Conservation (phyloP, 2,888 invertebrate species). For the Panopea generosa region DNA sequence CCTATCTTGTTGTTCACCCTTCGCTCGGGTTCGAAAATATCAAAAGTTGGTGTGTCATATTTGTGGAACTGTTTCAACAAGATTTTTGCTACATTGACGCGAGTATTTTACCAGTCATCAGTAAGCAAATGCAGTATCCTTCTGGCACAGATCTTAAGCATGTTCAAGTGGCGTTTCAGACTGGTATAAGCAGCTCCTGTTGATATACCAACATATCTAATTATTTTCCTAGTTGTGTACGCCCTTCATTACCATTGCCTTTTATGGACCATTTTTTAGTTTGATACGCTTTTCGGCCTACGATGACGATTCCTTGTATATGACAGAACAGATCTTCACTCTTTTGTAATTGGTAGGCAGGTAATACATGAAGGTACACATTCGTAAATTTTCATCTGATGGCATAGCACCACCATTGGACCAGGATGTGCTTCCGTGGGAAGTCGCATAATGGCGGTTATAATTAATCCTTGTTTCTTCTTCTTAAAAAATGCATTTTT, state of each 20-base stretch:
- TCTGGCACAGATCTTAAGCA: neutral
- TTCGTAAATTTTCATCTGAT: too few relatives aligned
- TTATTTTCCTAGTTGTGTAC: neutral
- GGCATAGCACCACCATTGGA: too few relatives aligned
- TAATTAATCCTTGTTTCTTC: too few relatives aligned
- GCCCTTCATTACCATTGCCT: neutral
- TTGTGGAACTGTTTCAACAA: constrained; percentile 21
- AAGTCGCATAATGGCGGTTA: too few relatives aligned
- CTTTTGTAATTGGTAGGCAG: too few relatives aligned
- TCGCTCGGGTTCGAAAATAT: constrained; percentile 11
- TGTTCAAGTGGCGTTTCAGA: neutral
- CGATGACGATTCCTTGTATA: too few relatives aligned
- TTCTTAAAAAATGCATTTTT: too few relatives aligned
- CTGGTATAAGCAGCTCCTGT: constrained; percentile 1
- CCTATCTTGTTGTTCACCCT: constrained; percentile 12
- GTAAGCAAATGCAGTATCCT: neutral
- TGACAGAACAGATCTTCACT: too few relatives aligned
- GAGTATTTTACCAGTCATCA: neutral
- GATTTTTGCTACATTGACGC: neutral
- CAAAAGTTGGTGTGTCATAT: constrained; percentile 8
- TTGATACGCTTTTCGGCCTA: too few relatives aligned
- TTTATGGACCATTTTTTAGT: too few relatives aligned
- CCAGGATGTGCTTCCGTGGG: too few relatives aligned
- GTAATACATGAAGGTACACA: too few relatives aligned
- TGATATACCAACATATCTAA: neutral